Evolutionary conservation across 2,888 invertebrate species (phyloP).

Genomic region (Acanthosepion esculentum): DNA sequence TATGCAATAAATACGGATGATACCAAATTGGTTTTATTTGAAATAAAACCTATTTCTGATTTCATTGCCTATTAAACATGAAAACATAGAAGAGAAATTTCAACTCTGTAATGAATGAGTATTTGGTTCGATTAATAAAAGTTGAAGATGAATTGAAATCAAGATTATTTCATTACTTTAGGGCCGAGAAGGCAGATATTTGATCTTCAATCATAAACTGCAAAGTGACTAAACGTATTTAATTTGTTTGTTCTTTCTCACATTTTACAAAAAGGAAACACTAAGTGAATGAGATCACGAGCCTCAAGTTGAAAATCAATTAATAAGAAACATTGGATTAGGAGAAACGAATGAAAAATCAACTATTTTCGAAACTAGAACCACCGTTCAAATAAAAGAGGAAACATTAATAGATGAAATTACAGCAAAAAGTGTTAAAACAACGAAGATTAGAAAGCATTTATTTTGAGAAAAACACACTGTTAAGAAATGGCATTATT

Average conservation of each 20-base stretch:
- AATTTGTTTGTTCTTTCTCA: background rate
- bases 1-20: too few species aligned
- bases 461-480: background rate
- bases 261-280: background rate
- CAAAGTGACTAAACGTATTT: background rate
- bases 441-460: background rate
- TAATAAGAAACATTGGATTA: background rate
- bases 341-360: background rate
- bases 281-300: background rate
- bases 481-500: background rate
- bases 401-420: background rate
- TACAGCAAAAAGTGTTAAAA: background rate
- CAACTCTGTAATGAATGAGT: background rate
- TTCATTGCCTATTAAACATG: too few species aligned
- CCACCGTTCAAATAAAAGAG: background rate
- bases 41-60: too few species aligned
- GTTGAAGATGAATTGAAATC: background rate
- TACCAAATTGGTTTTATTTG: too few species aligned
- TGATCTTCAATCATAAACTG: background rate
- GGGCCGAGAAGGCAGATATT: background rate
- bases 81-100: too few species aligned
- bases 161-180: background rate
- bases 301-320: background rate
- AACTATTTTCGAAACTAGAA: background rate
- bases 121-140: background rate